These are phyloP conservation scores for Oryzias dopingdopingensis DNA, from an alignment of 2,797 vertebrate species.

Conservation along the genomic window DNA sequence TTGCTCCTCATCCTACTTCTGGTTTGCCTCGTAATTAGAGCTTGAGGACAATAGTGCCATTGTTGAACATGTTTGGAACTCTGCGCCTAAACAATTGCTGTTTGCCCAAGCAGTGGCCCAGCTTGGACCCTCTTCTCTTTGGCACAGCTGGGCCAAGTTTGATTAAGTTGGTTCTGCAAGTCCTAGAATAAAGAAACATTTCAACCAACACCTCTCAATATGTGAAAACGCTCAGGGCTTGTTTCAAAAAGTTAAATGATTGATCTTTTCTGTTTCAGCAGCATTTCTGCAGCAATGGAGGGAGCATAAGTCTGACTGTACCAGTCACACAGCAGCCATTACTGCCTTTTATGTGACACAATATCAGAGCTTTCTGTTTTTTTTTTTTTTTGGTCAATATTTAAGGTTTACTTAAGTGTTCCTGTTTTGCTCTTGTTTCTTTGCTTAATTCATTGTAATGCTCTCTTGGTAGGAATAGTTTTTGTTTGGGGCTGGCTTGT, in stretches of 20 bases:
- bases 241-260: background rate
- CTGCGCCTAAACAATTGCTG: slow-evolving; percentile 83
- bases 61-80: slow-evolving; percentile 82
- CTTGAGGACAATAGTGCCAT: slow-evolving; percentile 85
- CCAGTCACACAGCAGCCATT: too few species aligned
- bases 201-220: background rate
- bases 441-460: too few species aligned
- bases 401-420: too few species aligned
- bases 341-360: too few species aligned
- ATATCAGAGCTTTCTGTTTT: too few species aligned
- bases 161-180: slow-evolving; percentile 81
- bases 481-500: too few species aligned
- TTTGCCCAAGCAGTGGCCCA: slow-evolving; percentile 84
- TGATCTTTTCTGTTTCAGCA: too few species aligned
- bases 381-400: too few species aligned
- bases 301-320: too few species aligned
- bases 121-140: slow-evolving; percentile 68
- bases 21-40: slow-evolving; percentile 83
- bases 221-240: background rate
- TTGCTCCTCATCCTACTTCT: slow-evolving; percentile 62
- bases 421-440: too few species aligned
- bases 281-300: too few species aligned
- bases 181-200: slow-evolving; percentile 53
- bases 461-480: too few species aligned
- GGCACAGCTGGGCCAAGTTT: slow-evolving; percentile 65